Evolutionary conservation across 2,888 invertebrate genomes (phyloP).

Genomic region (Drosophila recens): DNA sequence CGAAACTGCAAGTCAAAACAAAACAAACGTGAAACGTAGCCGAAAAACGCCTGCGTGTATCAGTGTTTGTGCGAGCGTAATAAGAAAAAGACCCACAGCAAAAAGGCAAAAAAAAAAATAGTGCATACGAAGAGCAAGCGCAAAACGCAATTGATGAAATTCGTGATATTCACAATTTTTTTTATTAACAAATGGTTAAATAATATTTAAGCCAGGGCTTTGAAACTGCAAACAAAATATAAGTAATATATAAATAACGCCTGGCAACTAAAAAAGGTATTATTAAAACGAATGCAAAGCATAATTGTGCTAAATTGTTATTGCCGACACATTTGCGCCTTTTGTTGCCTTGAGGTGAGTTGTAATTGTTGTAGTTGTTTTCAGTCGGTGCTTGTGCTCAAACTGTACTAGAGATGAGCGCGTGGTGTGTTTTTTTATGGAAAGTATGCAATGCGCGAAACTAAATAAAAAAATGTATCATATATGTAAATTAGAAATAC

Average conservation of each 20-base stretch:
- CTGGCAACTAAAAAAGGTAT: constrained; percentile 1
- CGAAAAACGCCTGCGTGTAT: constrained; percentile 54
- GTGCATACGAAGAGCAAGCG: constrained; percentile 62
- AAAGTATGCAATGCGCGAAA: background rate
- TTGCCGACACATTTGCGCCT: constrained; percentile 54
- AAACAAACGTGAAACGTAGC: constrained; percentile 65
- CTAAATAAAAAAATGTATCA: background rate
- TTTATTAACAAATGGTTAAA: constrained; percentile 67
- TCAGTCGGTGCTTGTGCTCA: constrained; percentile 43
- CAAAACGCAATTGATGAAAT: constrained; percentile 66
- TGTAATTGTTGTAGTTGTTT: constrained; percentile 37
- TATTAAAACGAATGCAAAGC: constrained; percentile 15
- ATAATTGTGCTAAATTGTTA: constrained; percentile 34
- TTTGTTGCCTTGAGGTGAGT: constrained; percentile 61
- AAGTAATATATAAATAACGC: constrained; percentile 4
- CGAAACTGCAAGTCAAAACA: constrained; percentile 57
- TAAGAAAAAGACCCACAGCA: constrained; percentile 50
- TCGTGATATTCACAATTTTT: constrained; percentile 65
- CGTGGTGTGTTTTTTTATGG: constrained; percentile 11
- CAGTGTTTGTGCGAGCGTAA: constrained; percentile 47
- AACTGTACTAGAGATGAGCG: constrained; percentile 60
- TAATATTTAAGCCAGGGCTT: constrained; percentile 60
- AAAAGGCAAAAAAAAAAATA: constrained; percentile 50
- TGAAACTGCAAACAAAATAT: constrained; percentile 25
- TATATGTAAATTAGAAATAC: background rate